Base-by-base conservation (phyloP, 2,888 invertebrate genomes). In the Seira sanloemensis region DNA sequence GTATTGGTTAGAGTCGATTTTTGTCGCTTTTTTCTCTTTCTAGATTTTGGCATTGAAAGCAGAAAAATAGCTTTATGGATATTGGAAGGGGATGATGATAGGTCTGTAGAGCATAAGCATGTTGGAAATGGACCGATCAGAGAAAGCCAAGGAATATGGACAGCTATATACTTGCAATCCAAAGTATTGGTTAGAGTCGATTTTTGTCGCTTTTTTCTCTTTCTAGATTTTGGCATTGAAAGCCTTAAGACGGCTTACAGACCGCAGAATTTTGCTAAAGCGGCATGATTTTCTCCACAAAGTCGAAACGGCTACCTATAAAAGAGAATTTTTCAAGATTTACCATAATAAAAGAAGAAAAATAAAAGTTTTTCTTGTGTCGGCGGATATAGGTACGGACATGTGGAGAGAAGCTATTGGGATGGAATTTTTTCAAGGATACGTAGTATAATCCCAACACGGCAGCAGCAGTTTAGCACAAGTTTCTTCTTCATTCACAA, bases 11-110 rank as follows among this genome's bases (percentile, higher is more conserved):
- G n/a, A n/a, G n/a, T n/a, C n/a, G n/a, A n/a, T n/a, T n/a, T n/a
- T n/a, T n/a, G n/a, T n/a, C n/a, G n/a, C n/a, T n/a, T n/a, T 37
- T 37, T 37, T 37, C 37, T 12, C 37, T 37, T 37, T 37, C 4
- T 7, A 37, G 5, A 37, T 37, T 37, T 37, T 37, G n/a, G 12
- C 12, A 37, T 37, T 18, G 9, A 58, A 58, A n/a, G 58, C 58
- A 58, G n/a, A n/a, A 58, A 58, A 16, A 58, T 58, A 58, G 58
- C 58, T 58, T 58, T 58, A 58, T 58, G n/a, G 58, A 58, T 18
- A 18, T 58, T 58, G 9, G 58, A 5, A n/a, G 58, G 37, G 37
- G 12, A 37, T 37, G 58, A 58, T 58, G 58, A 58, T 58, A 12
- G 37, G 37, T 37, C 37, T 37, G 4, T 37, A 12, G 58, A 58